Evolutionary conservation across 1,140 invertebrate genomes (phyloP), one percentile per base, ranked within the genome.

Genomic region (Choristoneura fumiferana): DNA sequence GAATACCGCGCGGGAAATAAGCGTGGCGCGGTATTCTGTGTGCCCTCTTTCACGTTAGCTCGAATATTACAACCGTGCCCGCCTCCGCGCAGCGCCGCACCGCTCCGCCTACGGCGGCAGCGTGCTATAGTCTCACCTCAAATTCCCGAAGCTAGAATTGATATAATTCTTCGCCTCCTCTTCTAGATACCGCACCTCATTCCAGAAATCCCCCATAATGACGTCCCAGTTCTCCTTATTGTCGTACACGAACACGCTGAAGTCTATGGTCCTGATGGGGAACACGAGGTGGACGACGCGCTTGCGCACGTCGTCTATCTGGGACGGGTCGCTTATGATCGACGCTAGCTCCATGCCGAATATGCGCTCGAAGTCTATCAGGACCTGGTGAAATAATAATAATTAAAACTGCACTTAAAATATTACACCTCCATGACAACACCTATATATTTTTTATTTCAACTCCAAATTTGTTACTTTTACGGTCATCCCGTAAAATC

Each of bases 321-420:
- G 92, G 0, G 94, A 93, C 0, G 96, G 95, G 80, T 97, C 95
- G 55, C 93, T 94, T 13, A 97, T 95, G 8, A 97, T 94, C 0
- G 95, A 93, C 74, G 96, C 96, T 0, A 98, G 84, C 71, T 97
- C 95, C 3, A 93, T 90, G 0, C 96, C 95, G 76, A 98, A 97
- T 45, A 98, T 95, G 62, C 97, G 96, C 75, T 96, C 94, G 73
- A 97, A 97, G 76, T 98, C 95, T 71, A 95, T 92, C 0, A 97
- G 89, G 0, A 95, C 92, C 92, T 94, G 54, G 45, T 76, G 69
- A n/a, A n/a, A n/a, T n/a, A n/a, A 56, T 35, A 36, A n/a, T n/a
- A n/a, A n/a, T n/a, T n/a, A n/a, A n/a, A n/a, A n/a, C n/a, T n/a
- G n/a, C n/a, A n/a, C n/a, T n/a, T n/a, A n/a, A n/a, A n/a, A n/a